Conservation (phyloP, 2,113 vertebrate species). For the Loxodonta africana region DNA sequence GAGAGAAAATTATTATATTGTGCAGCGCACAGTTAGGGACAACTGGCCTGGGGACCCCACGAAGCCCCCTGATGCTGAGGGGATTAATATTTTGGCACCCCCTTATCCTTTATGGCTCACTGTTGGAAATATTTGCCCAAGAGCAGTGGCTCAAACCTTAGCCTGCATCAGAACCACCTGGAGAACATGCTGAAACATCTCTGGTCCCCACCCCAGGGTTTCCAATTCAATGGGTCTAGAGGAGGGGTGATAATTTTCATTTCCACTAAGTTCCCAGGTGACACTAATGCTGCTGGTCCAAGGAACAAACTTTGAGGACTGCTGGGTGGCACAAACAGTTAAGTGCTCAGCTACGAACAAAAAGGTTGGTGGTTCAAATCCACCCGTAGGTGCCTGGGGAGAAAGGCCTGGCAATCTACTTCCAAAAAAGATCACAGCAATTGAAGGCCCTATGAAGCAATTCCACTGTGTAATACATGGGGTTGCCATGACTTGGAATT, state of each 20-base stretch:
- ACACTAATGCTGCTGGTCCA: neutral
- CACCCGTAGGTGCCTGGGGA: neutral
- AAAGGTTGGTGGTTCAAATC: neutral
- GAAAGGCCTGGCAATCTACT: neutral
- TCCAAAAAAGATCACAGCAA: neutral
- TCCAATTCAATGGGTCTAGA: neutral
- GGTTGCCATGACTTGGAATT: neutral
- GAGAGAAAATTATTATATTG: neutral
- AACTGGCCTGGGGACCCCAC: neutral
- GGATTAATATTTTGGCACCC: no score
- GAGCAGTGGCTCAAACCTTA: neutral
- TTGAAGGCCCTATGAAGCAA: neutral
- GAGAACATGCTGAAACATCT: neutral
- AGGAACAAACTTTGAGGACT: neutral
- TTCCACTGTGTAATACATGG: neutral
- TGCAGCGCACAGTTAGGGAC: neutral
- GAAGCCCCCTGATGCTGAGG: no score
- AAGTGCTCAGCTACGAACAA: neutral
- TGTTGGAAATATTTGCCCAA: neutral
- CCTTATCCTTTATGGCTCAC: rapidly evolving
- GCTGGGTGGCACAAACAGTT: neutral
- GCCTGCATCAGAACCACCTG: neutral
- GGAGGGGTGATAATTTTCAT: neutral
- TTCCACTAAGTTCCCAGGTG: neutral
- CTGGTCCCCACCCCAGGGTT: rapidly evolving